Percentiles rank a stretch among this genome's conserved stretches.
Evolutionary conservation across 2,113 vertebrate species (phyloP).

Genomic region (Megaceryle maxima): DNA sequence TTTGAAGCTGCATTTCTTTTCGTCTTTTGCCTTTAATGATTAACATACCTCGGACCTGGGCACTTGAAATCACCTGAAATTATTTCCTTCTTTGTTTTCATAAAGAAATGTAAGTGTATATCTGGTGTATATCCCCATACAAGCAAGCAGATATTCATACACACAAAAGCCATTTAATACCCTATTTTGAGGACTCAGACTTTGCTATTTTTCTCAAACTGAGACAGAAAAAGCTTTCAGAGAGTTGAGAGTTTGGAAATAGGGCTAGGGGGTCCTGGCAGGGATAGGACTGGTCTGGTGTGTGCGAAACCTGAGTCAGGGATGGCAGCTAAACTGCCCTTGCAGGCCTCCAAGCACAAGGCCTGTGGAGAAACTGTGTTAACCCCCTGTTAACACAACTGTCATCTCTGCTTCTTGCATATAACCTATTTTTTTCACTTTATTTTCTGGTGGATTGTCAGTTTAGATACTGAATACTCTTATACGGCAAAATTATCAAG

Average conservation of each 20-base stretch:
- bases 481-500: background rate
- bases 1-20: background rate
- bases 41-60: background rate
- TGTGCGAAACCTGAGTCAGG: accelerated
- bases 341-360: background rate
- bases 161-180: background rate
- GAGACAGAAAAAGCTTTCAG: background rate
- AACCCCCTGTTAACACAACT: background rate
- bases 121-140: background rate
- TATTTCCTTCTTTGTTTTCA: background rate
- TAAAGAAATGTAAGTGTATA: background rate
- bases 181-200: background rate
- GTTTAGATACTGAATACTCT: background rate
- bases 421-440: background rate
- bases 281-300: background rate
- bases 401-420: background rate
- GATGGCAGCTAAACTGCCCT: background rate
- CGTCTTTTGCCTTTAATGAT: background rate
- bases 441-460: background rate
- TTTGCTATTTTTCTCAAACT: background rate
- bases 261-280: background rate
- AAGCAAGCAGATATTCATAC: accelerated
- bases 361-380: background rate
- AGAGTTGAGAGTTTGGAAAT: background rate
- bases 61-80: background rate